Evolutionary conservation across 2,888 invertebrate genomes (phyloP), one percentile per base, ranked within the genome.

Genomic region (Epistrophe eligans): DNA sequence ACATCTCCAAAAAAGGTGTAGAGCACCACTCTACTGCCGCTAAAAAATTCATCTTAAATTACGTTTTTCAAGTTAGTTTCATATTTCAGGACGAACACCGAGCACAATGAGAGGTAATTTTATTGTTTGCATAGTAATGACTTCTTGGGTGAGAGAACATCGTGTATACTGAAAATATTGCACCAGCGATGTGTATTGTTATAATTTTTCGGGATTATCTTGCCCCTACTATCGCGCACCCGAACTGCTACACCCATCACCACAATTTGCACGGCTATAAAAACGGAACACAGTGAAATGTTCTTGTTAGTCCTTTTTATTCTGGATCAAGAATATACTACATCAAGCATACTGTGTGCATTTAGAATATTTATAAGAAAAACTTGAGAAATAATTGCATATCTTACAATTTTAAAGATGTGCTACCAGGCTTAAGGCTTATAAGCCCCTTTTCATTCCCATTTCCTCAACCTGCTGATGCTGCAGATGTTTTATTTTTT

Each of bases 361-460:
- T 64, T 84, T 88, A 84, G 84, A 88, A 88, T 88, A 88, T 83
- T 82, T 79, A 85, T 85, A 84, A 88, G 79, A 88, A 89, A 89
- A 89, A 89, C 88, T 88, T 87, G 89, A 90, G 91, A 90, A 91
- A 91, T 92, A 92, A 92, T 92, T 92, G 91, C 91, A 92, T 91
- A 91, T 91, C 89, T 91, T 91, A 91, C 91, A 92, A 91, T 91
- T 91, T 91, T 90, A 90, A 89, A 89, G 89, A 89, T 87, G 85
- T 88, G 67, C 85, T 70, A 60, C 35, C 38, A 66, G 73, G 81
- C 83, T 87, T 72, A 77, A 60, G 79, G 76, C 17, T 19, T 35
- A 28, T 28, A 28, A 28, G 38, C 64, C 77, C n/a, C 66, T 43
- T 28, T n/a, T 5, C 24, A 0, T 15, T 15, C 4, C 2, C 13